Evolutionary conservation across 2,888 invertebrate genomes (phyloP).

Genomic region (Pediacus dermestoides): DNA sequence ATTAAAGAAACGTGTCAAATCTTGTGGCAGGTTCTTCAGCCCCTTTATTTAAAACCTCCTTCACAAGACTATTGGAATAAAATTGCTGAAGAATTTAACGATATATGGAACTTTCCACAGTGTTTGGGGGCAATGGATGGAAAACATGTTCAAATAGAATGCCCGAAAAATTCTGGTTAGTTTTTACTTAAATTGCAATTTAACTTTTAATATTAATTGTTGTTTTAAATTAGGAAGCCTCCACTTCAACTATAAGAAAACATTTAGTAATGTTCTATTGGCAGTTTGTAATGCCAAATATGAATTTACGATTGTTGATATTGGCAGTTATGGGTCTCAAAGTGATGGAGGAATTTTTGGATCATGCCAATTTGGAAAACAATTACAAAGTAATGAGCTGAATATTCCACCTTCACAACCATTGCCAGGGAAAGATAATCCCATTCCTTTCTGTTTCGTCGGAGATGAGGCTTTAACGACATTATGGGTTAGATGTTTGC

Average conservation of each 20-base stretch:
- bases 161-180: conserved; percentile 3
- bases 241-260: too few relatives aligned
- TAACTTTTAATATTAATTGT: conserved; percentile 6
- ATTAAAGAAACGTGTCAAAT: conserved; percentile 11
- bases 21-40: conserved; percentile 7
- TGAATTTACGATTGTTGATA: conserved; percentile 8
- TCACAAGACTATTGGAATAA: conserved; percentile 2
- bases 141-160: conserved; percentile 7
- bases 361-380: background rate
- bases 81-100: background rate
- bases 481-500: too few relatives aligned
- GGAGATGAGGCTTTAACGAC: conserved; percentile 13
- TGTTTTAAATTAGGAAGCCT: too few relatives aligned
- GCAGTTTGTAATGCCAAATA: conserved; percentile 9
- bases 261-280: too few relatives aligned
- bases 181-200: conserved; percentile 10
- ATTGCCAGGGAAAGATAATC: background rate
- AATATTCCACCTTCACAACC: background rate
- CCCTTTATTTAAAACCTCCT: too few relatives aligned
- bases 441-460: conserved; percentile 6
- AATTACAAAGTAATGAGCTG: background rate
- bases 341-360: conserved; percentile 7
- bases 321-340: conserved; percentile 6
- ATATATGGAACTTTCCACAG: conserved; percentile 5
- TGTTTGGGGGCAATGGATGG: conserved; percentile 10